These are phyloP conservation scores for Chrysomallon squamiferum DNA, from an alignment of 1,140 invertebrate species.

Conservation along the genomic window DNA sequence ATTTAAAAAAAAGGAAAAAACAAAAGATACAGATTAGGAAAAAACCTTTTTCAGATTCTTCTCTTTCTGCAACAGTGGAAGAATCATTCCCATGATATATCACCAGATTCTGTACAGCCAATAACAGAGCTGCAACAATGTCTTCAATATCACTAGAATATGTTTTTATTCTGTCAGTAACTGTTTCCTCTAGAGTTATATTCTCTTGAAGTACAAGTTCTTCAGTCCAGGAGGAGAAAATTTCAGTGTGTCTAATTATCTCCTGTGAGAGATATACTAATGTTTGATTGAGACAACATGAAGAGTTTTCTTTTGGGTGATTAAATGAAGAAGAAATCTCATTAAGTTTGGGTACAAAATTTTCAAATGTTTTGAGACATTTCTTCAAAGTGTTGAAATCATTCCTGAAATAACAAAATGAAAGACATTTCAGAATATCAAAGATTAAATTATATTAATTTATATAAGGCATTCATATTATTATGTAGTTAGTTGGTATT, in stretches of 20 bases:
- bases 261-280: conserved; percentile 13
- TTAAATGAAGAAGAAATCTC: conserved; percentile 12
- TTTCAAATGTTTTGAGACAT: background rate
- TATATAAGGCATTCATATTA: too few relatives aligned
- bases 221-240: too few relatives aligned
- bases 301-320: conserved; percentile 4
- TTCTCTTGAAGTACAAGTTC: too few relatives aligned
- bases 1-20: too few relatives aligned
- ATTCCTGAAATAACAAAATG: conserved; percentile 1
- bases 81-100: conserved; percentile 17
- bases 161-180: background rate
- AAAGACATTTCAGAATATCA: background rate
- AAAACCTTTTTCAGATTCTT: background rate
- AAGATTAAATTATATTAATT: too few relatives aligned
- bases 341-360: background rate
- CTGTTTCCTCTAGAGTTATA: background rate
- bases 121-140: conserved; percentile 32
- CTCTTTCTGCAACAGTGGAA: conserved; percentile 6
- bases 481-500: too few relatives aligned
- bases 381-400: background rate
- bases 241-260: background rate
- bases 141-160: conserved; percentile 21
- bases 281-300: conserved; percentile 18
- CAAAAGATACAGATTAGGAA: too few relatives aligned
- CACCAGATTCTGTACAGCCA: conserved; percentile 44